These are phyloP conservation scores for Camponotus vicinus DNA, from an alignment of 1,140 invertebrate genomes.

Conservation along the genomic window DNA sequence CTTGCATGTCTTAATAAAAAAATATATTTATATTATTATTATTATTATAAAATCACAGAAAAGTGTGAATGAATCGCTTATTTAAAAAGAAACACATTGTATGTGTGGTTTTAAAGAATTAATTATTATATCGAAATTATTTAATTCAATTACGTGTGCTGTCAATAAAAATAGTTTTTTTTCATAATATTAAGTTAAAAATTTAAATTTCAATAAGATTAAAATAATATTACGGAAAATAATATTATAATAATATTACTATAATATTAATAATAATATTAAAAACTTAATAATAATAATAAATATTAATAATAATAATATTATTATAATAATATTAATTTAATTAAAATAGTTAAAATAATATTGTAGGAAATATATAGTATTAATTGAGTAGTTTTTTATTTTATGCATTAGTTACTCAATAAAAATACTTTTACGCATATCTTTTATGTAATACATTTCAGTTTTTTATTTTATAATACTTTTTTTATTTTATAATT, in stretches of 20 bases:
- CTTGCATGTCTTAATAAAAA: not conserved
- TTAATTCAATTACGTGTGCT: not conserved
- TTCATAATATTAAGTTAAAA: not conserved
- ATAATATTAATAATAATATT: not conserved
- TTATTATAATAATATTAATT: not conserved
- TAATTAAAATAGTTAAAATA: not conserved
- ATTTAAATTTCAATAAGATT: not conserved
- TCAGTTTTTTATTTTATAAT: not conserved
- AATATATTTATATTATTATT: not conserved
- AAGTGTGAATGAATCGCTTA: not conserved
- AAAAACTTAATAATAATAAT: not conserved
- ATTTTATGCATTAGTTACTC: not conserved
- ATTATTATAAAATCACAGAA: not conserved
- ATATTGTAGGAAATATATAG: not conserved
- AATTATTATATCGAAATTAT: conserved; percentile 5
- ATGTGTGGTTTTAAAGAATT: not conserved
- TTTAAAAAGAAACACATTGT: not conserved
- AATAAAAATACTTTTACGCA: not conserved
- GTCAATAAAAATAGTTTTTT: not conserved
- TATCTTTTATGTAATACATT: not conserved
- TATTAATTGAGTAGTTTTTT: not conserved
- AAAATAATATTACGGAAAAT: not conserved
- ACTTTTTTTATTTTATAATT: not conserved
- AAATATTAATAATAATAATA: too few relatives aligned
- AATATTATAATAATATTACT: too few relatives aligned